phyloP scores from a whole-genome alignment of 2,888 invertebrate genomes.

The Nemurella pictetii region DNA sequence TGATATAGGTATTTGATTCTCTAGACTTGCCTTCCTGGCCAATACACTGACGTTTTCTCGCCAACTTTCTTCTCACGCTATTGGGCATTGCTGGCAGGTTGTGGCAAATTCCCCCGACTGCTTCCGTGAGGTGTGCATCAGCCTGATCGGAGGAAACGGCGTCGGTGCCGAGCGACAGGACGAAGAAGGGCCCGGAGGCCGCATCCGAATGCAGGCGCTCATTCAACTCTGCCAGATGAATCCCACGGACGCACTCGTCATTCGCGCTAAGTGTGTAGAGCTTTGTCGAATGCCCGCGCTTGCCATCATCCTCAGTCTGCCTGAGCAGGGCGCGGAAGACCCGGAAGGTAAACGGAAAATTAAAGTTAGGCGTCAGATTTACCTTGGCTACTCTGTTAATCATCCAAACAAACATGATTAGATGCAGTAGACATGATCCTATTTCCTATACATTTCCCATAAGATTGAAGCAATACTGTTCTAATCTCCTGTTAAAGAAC shows the following conservation, averaged over 20 bases:
- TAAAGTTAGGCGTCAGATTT: too few relatives aligned
- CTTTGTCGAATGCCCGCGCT: conserved; percentile 87
- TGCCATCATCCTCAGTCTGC: conserved; percentile 77
- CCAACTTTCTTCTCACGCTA: neutral
- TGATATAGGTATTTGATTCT: too few relatives aligned
- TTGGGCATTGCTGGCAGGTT: conserved; percentile 50
- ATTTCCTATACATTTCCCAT: too few relatives aligned
- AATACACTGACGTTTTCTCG: neutral
- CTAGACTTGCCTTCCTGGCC: too few relatives aligned
- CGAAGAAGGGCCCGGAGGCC: conserved; percentile 84
- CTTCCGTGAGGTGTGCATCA: conserved; percentile 86
- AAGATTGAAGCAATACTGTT: too few relatives aligned
- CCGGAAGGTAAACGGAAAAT: conserved; percentile 14
- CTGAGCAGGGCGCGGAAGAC: conserved; percentile 50
- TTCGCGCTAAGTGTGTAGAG: conserved; percentile 86
- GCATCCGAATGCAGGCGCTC: conserved; percentile 72
- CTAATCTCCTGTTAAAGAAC: too few relatives aligned
- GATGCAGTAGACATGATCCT: too few relatives aligned
- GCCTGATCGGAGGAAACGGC: conserved; percentile 83
- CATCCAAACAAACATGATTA: too few relatives aligned
- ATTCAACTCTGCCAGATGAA: conserved; percentile 86
- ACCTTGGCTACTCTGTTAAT: too few relatives aligned
- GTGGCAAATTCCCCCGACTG: conserved; percentile 94
- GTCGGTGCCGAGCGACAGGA: conserved; percentile 87
- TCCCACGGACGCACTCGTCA: conserved; percentile 80